Evolutionary conservation across 2,113 vertebrate genomes (phyloP), one percentile per base, ranked within the genome.

Genomic region (Aspiorhynchus laticeps): DNA sequence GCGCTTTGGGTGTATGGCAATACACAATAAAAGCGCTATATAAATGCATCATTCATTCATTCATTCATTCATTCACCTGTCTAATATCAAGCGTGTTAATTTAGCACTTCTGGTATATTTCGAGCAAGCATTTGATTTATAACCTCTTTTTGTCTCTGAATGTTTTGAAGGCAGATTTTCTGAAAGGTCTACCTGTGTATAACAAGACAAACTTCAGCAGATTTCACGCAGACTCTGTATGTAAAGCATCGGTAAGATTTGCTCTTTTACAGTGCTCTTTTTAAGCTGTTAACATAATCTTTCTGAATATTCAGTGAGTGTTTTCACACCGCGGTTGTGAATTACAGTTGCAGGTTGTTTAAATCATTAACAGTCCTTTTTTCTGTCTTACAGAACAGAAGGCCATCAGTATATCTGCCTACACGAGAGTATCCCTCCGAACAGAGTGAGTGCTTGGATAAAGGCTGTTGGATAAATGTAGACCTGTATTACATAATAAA

Each of bases 141-240:
- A 24, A 74, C n/a, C 21, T 73, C 12, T 48, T 74, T 67, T 33
- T 28, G 15, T 53, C 17, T 69, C 19, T 59, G 4, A 15, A 81
- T 7, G 33, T 51, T 85, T 76, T 84, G 7, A 80, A 99, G 98
- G 98, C 98, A 56, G 98, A 99, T 93, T 99, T 99, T 93, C 93
- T 99, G 92, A 99, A 98, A 94, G 98, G 98, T 85, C 94, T 99
- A 69, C 98, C 98, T 0, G 98, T 99, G 86, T 99, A 99, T 95
- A 99, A 99, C 93, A 98, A 99, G 92, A 99, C 95, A 93, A 99
- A 99, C 91, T 99, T 99, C 94, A 99, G 98, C 93, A 92, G 98
- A 43, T 99, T 99, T 92, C 98, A 99, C 53, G 97, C 98, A 2
- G 98, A 99, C 91, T 99, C 98, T 0, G 98, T 99, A 86, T 99